These are phyloP conservation scores for Ophion ventricosus DNA, from an alignment of 2,888 invertebrate species.

Conservation along the genomic window DNA sequence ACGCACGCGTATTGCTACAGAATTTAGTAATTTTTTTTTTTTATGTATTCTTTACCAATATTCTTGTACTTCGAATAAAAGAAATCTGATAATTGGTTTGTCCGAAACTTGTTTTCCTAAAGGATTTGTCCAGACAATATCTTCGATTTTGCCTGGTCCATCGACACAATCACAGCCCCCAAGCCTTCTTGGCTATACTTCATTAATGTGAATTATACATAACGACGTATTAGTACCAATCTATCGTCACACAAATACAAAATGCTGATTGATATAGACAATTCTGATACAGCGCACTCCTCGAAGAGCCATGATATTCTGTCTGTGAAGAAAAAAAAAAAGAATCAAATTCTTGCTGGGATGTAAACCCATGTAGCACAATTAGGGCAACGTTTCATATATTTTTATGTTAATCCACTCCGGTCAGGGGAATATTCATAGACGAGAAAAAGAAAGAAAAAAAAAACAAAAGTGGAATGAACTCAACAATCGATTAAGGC, in stretches of 20 bases:
- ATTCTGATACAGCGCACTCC: conserved; percentile 4
- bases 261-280: background rate
- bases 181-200: background rate
- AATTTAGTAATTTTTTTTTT: background rate
- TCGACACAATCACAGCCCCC: background rate
- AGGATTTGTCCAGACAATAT: background rate
- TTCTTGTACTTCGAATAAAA: background rate
- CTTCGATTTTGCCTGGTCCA: background rate
- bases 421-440: conserved; percentile 6
- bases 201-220: background rate
- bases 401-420: conserved; percentile 36
- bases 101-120: background rate
- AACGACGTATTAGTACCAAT: background rate
- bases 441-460: background rate
- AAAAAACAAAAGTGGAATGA: background rate
- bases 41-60: background rate
- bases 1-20: background rate
- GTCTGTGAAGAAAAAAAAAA: background rate
- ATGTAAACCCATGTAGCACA: background rate
- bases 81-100: background rate
- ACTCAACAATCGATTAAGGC: conserved; percentile 28
- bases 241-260: background rate
- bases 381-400: background rate
- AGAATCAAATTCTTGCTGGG: background rate
- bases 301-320: background rate